A percentile compares a stretch with the other conserved stretches of the same genome.
These are phyloP conservation scores for Anoplophora glabripennis DNA, from an alignment of 1,140 invertebrate genomes.

Conservation along the genomic window DNA sequence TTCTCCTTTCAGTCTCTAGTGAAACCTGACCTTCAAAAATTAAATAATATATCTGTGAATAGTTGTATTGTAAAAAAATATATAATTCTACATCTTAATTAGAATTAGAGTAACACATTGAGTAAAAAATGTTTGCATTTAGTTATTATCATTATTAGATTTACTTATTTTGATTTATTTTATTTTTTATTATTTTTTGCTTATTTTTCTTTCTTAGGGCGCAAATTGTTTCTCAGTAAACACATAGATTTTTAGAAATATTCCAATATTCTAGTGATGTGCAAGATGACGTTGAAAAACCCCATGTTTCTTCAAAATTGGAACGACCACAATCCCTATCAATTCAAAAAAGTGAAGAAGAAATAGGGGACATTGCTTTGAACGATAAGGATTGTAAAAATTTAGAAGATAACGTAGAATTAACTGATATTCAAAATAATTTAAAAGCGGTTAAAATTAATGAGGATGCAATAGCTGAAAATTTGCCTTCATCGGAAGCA, in stretches of 20 bases:
- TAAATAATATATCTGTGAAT: too few species aligned
- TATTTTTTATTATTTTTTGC: constrained; percentile 32
- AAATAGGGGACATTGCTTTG: constrained; percentile 39
- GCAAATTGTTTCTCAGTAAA: constrained; percentile 42
- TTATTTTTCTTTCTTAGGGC: constrained; percentile 37
- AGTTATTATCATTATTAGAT: too few species aligned
- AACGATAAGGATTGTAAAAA: constrained; percentile 46
- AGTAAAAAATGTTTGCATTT: too few species aligned
- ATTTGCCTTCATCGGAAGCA: constrained; percentile 7
- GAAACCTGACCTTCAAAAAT: too few species aligned
- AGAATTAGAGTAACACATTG: too few species aligned
- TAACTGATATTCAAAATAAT: constrained; percentile 5
- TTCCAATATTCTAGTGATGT: constrained; percentile 43
- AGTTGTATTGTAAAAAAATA: too few species aligned
- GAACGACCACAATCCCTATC: constrained; percentile 55
- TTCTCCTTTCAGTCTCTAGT: too few species aligned
- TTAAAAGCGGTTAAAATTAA: constrained; percentile 13
- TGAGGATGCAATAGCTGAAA: not conserved
- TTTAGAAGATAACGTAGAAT: constrained; percentile 36
- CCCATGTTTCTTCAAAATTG: constrained; percentile 42
- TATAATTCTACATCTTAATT: too few species aligned
- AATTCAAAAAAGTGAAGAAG: constrained; percentile 48
- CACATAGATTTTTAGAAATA: constrained; percentile 13
- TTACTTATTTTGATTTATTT: not conserved
- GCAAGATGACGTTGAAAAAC: constrained; percentile 13